A percentile compares a stretch with the other conserved stretches of the same genome.
Evolutionary conservation across 2,797 vertebrate species (phyloP).

Genomic region (Tapirus indicus): DNA sequence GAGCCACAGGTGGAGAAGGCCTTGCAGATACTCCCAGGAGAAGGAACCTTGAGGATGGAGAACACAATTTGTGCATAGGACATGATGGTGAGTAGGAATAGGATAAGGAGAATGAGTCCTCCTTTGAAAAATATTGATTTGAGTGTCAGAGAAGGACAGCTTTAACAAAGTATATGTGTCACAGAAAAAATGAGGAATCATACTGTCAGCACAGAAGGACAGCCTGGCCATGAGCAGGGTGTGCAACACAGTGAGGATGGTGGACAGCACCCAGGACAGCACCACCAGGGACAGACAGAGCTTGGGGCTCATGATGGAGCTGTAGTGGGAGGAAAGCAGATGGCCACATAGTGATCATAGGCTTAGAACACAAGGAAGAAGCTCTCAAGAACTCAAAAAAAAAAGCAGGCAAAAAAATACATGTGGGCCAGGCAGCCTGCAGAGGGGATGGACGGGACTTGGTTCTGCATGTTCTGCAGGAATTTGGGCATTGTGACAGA

Average conservation of each 20-base stretch:
- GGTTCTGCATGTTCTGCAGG: constrained; percentile 22
- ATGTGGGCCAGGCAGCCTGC: constrained; percentile 80
- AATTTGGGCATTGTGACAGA: constrained; percentile 29
- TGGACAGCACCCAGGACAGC: constrained; percentile 23
- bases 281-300: neutral
- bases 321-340: constrained; percentile 82
- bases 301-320: constrained; percentile 67
- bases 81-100: neutral
- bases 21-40: no score
- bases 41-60: no score
- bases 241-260: neutral
- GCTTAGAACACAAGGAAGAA: constrained; percentile 75
- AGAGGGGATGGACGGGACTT: neutral
- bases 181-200: constrained; percentile 53
- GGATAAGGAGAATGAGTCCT: neutral
- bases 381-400: constrained; percentile 84
- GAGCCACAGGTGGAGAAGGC: no score
- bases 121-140: neutral
- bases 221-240: neutral
- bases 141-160: neutral
- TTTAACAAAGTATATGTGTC: neutral
- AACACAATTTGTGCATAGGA: no score
- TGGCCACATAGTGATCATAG: no score
- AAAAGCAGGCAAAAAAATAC: constrained; percentile 78
- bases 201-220: neutral